Conservation (phyloP, 2,797 vertebrate species). For the Huso huso region DNA sequence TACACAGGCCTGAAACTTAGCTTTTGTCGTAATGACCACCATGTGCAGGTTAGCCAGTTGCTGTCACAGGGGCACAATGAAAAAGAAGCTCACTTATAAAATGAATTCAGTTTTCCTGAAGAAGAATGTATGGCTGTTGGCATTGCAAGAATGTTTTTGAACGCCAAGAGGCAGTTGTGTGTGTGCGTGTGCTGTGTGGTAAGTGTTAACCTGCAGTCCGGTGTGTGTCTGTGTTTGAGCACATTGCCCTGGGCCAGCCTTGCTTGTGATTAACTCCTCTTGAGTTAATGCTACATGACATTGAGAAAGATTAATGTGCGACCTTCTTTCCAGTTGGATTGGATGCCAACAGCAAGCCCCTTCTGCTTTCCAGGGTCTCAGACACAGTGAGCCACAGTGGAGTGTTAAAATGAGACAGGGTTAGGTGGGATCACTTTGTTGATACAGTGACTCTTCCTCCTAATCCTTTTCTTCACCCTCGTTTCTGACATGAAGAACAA, state of each 20-base stretch:
- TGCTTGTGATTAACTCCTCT: background rate
- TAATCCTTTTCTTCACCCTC: background rate
- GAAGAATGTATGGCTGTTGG: too few species aligned
- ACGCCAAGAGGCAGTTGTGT: too few species aligned
- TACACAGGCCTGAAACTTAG: too few species aligned
- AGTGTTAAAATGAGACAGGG: background rate
- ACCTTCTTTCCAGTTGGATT: constrained; percentile 44
- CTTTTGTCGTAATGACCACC: too few species aligned
- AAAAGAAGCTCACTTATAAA: too few species aligned
- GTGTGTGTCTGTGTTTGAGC: background rate
- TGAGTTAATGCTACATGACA: constrained; percentile 49
- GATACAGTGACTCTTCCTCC: background rate
- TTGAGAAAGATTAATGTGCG: constrained; percentile 48
- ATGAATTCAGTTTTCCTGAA: too few species aligned
- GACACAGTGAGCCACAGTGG: background rate
- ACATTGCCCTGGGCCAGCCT: background rate
- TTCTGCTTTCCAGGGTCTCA: constrained; percentile 3
- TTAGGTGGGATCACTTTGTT: background rate
- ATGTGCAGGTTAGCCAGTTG: too few species aligned
- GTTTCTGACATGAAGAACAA: background rate
- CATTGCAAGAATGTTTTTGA: too few species aligned
- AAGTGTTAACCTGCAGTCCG: background rate
- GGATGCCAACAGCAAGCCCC: constrained; percentile 15
- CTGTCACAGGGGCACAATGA: too few species aligned
- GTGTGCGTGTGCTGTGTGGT: background rate